Percentiles rank a stretch among this genome's conserved stretches.
Conservation (phyloP, 2,888 invertebrate genomes). For the Busseola fusca region DNA sequence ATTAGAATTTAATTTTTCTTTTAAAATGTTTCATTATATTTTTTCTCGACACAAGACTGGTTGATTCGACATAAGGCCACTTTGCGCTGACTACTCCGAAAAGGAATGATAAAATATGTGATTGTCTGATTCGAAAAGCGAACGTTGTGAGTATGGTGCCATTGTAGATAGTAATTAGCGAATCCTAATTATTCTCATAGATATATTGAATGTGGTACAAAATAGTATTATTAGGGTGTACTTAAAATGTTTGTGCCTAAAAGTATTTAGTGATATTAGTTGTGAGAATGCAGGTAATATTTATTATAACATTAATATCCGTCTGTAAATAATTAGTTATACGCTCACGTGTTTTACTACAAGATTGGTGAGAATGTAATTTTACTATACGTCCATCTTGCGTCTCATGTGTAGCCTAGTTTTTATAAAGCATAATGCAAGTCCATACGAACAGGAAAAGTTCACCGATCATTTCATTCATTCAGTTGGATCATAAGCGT, state of each 20-base stretch:
- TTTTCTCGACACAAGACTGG: not conserved
- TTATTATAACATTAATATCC: conserved; percentile 49
- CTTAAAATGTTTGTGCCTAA: conserved; percentile 71
- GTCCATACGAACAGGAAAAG: no score
- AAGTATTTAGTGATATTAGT: conserved; percentile 58
- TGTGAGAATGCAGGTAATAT: conserved; percentile 54
- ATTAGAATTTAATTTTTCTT: conserved; percentile 4
- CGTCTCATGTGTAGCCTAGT: not conserved
- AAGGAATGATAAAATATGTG: conserved; percentile 20
- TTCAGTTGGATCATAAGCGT: not conserved
- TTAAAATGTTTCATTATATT: not conserved
- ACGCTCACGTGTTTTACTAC: conserved; percentile 22
- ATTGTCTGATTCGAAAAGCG: conserved; percentile 44
- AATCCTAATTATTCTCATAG: conserved; percentile 48
- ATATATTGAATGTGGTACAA: conserved; percentile 60
- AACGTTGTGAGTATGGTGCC: conserved; percentile 67
- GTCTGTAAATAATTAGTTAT: conserved; percentile 46
- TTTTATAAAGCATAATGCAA: conserved; percentile 1
- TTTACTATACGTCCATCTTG: conserved; percentile 1
- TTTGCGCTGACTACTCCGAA: conserved; percentile 7
- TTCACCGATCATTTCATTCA: not conserved
- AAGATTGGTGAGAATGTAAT: conserved; percentile 17
- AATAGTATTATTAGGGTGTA: conserved; percentile 76
- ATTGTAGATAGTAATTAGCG: conserved; percentile 63
- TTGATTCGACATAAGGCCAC: conserved; percentile 18